phyloP scores from a whole-genome alignment of 2,888 invertebrate genomes.

The Bombylius discolor region DNA sequence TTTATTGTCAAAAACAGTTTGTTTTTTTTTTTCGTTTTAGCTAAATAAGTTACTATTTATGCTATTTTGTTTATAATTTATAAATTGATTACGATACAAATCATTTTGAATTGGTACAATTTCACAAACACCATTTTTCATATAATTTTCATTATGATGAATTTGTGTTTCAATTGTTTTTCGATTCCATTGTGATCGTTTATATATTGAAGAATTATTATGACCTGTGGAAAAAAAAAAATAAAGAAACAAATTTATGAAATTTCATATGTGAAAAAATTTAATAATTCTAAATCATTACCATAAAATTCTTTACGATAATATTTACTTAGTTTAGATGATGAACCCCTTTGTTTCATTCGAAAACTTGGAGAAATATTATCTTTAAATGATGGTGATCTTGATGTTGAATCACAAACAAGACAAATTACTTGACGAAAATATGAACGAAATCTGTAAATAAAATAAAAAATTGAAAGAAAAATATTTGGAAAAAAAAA shows the following conservation, averaged over 20 bases:
- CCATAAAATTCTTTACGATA: not conserved
- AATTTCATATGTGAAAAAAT: too few species aligned
- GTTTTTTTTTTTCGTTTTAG: too few species aligned
- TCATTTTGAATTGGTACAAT: too few species aligned
- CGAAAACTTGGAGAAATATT: slow-evolving; percentile 20
- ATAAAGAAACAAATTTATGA: too few species aligned
- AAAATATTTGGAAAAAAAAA: too few species aligned
- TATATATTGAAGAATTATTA: not conserved
- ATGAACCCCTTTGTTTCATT: slow-evolving; percentile 1
- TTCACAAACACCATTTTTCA: too few species aligned
- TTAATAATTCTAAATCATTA: too few species aligned
- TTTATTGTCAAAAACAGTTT: too few species aligned
- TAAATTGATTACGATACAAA: too few species aligned
- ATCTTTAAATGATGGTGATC: slow-evolving; percentile 18
- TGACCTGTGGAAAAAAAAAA: not conserved
- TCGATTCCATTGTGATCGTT: slow-evolving; percentile 26
- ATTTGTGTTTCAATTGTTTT: slow-evolving; percentile 35
- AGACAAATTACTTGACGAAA: slow-evolving; percentile 57
- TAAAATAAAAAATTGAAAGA: not conserved
- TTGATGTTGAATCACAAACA: slow-evolving; percentile 35
- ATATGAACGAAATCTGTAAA: slow-evolving; percentile 51
- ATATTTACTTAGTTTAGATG: not conserved
- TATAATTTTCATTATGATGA: slow-evolving; percentile 12
- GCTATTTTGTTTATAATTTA: too few species aligned
- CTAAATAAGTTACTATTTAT: too few species aligned